Percentiles rank a stretch among this genome's conserved stretches.
phyloP scores from a whole-genome alignment of 2,113 vertebrate genomes.

The Poeciliopsis prolifica region DNA sequence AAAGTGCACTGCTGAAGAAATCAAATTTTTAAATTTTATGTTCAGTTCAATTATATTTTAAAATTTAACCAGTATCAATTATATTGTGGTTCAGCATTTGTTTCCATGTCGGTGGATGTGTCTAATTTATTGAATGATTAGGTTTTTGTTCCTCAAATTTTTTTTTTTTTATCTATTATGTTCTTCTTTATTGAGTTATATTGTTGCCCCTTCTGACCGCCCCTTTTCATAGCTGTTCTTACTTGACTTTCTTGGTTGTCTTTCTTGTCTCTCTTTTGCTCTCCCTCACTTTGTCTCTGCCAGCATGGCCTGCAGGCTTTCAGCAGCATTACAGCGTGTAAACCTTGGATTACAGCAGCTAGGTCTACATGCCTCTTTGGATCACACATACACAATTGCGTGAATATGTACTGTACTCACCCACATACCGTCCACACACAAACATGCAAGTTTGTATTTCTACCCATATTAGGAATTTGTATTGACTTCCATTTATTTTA shows the following conservation, averaged over 20 bases:
- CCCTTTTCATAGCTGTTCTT: slow-evolving; percentile 7
- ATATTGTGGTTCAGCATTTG: background rate
- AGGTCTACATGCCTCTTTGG: slow-evolving; percentile 68
- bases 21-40: background rate
- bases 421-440: slow-evolving; percentile 33
- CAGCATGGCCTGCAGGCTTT: slow-evolving; percentile 74
- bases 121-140: background rate
- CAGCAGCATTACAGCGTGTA: slow-evolving; percentile 77
- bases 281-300: slow-evolving; percentile 52
- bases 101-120: background rate
- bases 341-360: slow-evolving; percentile 77
- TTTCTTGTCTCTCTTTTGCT: slow-evolving; percentile 22
- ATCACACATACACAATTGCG: slow-evolving; percentile 63
- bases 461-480: too few species aligned
- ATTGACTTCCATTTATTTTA: too few species aligned
- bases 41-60: background rate
- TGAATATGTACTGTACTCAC: slow-evolving; percentile 24
- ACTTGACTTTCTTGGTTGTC: slow-evolving; percentile 36
- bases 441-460: background rate
- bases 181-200: slow-evolving; percentile 3
- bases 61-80: background rate
- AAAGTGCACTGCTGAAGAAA: background rate
- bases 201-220: background rate
- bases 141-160: background rate
- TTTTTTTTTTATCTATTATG: background rate